Evolutionary conservation across 2,797 vertebrate genomes (phyloP).

Genomic region (Gallirallus australis): DNA sequence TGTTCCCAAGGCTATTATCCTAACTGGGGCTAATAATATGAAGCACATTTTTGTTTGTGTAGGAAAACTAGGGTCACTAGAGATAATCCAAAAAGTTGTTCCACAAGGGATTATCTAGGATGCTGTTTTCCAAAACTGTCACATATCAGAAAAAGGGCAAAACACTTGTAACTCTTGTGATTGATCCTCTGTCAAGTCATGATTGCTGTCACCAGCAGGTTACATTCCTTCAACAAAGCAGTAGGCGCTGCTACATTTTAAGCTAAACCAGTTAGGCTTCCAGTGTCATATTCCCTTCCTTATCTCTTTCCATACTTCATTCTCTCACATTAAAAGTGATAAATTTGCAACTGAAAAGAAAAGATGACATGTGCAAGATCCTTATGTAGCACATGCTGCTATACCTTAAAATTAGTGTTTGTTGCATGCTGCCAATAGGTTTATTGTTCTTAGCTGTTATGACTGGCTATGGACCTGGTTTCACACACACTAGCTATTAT

Average conservation of each 20-base stretch:
- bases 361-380: neutral
- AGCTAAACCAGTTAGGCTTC: slow-evolving; percentile 9
- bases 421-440: neutral
- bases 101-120: slow-evolving; percentile 67
- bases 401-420: neutral
- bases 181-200: slow-evolving; percentile 58
- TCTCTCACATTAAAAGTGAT: neutral
- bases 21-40: slow-evolving; percentile 49
- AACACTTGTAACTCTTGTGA: slow-evolving; percentile 29
- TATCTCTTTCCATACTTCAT: neutral
- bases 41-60: slow-evolving; percentile 55
- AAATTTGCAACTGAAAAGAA: slow-evolving; percentile 10
- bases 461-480: neutral
- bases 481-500: neutral
- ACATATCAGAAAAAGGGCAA: slow-evolving; percentile 63
- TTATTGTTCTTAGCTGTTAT: neutral
- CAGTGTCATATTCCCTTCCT: neutral
- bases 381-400: neutral
- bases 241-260: neutral
- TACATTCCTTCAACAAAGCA: slow-evolving; percentile 43
- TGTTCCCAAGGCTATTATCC: slow-evolving; percentile 43
- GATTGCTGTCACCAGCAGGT: slow-evolving; percentile 56
- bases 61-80: slow-evolving; percentile 69
- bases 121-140: slow-evolving; percentile 68
- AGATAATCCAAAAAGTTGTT: slow-evolving; percentile 74